Percentiles rank a stretch among this genome's conserved stretches.
Conservation (phyloP, 1,140 invertebrate species). For the Mya arenaria region DNA sequence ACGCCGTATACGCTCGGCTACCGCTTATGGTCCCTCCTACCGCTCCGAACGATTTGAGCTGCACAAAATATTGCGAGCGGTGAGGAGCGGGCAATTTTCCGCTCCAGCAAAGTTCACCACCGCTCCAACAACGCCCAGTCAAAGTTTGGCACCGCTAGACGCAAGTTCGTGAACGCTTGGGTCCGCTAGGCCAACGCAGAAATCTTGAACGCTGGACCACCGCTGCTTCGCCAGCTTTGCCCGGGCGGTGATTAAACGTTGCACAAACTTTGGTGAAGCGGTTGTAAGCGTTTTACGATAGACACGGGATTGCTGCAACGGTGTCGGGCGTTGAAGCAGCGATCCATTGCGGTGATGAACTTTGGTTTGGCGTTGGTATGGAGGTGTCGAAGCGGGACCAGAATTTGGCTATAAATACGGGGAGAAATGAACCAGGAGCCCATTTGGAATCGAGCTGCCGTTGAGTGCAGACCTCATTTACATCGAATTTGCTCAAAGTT, state of each 20-base stretch:
- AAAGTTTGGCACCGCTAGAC: slow-evolving; percentile 4
- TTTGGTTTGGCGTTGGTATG: no score
- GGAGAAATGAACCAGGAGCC: background rate
- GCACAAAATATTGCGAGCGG: no score
- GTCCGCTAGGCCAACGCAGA: no score
- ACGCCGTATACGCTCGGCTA: slow-evolving; percentile 21
- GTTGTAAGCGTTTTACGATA: no score
- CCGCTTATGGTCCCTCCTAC: no score
- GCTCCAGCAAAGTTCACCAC: slow-evolving; percentile 1
- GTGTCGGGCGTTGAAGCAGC: background rate
- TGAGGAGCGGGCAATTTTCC: slow-evolving; percentile 42
- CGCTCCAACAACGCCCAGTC: background rate
- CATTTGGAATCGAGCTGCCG: slow-evolving; percentile 34
- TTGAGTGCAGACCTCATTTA: slow-evolving; percentile 34
- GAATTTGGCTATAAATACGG: no score
- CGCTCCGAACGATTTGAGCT: no score
- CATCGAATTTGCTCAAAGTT: slow-evolving; percentile 21
- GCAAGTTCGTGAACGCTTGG: slow-evolving; percentile 1
- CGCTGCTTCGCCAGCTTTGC: no score
- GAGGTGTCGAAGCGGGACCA: no score
- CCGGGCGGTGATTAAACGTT: slow-evolving; percentile 8
- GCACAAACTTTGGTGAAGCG: background rate
- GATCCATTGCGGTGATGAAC: no score
- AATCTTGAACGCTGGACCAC: no score
- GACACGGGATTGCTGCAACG: background rate